Evolutionary conservation across 1,140 invertebrate genomes (phyloP).

Genomic region (Sycophaga agraensis): DNA sequence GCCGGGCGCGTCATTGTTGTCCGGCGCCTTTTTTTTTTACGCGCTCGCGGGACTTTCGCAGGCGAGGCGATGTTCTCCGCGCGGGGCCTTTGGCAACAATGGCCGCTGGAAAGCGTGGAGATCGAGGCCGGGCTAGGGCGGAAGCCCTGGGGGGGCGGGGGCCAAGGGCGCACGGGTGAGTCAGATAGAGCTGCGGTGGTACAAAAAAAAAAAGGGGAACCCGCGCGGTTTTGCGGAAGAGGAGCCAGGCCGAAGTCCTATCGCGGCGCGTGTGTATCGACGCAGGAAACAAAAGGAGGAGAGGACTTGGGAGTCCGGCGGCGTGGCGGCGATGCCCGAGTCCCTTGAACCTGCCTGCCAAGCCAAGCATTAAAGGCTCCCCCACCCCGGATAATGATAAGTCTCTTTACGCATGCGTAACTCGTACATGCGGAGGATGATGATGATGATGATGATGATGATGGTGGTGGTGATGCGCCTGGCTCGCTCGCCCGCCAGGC

Average conservation of each 20-base stretch:
- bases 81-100: no score
- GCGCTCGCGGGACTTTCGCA: no score
- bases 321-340: slow-evolving; percentile 17
- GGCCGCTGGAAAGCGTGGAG: no score
- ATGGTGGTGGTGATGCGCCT: background rate
- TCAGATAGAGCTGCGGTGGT: background rate
- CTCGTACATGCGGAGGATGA: slow-evolving; percentile 1
- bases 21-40: no score
- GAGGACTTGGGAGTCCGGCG: background rate
- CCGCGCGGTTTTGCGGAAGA: slow-evolving; percentile 13
- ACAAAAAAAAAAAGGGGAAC: no score
- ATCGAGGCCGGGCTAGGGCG: no score
- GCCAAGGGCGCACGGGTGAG: no score
- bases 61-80: no score
- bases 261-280: slow-evolving; percentile 27
- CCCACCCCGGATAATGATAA: slow-evolving; percentile 35
- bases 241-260: slow-evolving; percentile 33
- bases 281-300: slow-evolving; percentile 35
- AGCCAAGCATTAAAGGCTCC: slow-evolving; percentile 38
- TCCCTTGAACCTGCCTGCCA: slow-evolving; percentile 44
- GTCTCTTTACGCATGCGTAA: slow-evolving; percentile 38
- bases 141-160: no score
- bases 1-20: no score
- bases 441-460: no score
- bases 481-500: background rate